These are phyloP conservation scores for Cydia pomonella DNA, from an alignment of 1,140 invertebrate genomes.

Conservation along the genomic window DNA sequence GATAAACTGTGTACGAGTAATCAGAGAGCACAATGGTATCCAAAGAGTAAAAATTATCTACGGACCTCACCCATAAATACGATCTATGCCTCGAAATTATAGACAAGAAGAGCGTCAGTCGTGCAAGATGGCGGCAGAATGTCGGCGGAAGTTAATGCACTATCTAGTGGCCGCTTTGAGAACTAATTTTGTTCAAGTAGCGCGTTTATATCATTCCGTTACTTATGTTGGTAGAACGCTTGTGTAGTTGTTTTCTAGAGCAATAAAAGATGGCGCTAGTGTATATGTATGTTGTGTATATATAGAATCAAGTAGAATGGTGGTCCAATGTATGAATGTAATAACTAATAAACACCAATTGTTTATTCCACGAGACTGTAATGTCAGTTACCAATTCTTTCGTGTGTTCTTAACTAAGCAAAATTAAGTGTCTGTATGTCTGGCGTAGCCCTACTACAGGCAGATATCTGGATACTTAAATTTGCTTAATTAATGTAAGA, in stretches of 20 bases:
- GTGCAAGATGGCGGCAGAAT: slow-evolving; percentile 64
- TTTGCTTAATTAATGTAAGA: no score
- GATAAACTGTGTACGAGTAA: slow-evolving; percentile 43
- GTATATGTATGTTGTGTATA: background rate
- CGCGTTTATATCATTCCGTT: background rate
- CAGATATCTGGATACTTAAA: no score
- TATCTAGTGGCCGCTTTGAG: background rate
- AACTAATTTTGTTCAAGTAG: slow-evolving; percentile 25
- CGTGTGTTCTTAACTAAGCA: no score
- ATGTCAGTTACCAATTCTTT: no score
- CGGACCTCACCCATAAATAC: slow-evolving; percentile 77
- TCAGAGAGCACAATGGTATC: slow-evolving; percentile 71
- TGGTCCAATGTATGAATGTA: background rate
- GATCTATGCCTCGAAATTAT: slow-evolving; percentile 75
- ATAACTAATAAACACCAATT: no score
- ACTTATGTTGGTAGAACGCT: slow-evolving; percentile 8
- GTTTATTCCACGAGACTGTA: no score
- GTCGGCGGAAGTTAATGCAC: background rate
- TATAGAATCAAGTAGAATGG: no score
- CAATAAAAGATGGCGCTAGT: slow-evolving; percentile 6
- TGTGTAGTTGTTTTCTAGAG: background rate
- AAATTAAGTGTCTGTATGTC: no score
- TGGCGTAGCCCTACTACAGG: no score
- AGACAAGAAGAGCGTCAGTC: slow-evolving; percentile 66
- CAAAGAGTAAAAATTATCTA: slow-evolving; percentile 81